These are phyloP conservation scores for Willisornis vidua DNA, from an alignment of 2,113 vertebrate genomes.

Conservation along the genomic window DNA sequence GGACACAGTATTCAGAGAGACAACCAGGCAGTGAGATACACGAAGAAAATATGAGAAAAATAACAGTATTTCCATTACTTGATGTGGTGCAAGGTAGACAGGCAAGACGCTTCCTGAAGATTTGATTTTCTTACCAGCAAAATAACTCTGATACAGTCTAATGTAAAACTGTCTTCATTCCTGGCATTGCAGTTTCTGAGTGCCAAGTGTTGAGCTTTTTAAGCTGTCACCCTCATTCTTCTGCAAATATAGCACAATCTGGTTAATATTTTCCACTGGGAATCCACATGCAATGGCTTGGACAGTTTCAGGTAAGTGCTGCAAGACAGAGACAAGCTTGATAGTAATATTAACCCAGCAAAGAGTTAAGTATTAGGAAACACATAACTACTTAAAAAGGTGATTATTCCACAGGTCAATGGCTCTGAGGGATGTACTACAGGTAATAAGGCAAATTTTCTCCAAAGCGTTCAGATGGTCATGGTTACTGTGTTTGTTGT, in stretches of 20 bases:
- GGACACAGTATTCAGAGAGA: background rate
- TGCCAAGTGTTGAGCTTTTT: background rate
- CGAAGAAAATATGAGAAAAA: background rate
- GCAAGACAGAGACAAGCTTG: background rate
- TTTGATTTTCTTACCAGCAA: background rate
- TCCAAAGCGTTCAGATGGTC: background rate
- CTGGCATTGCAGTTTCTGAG: background rate
- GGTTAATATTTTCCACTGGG: conserved; percentile 40
- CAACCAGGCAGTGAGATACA: background rate
- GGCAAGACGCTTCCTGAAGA: background rate
- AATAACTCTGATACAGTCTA: background rate
- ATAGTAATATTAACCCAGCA: background rate
- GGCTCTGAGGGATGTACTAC: background rate
- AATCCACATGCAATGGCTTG: background rate
- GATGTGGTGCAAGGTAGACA: background rate
- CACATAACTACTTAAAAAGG: background rate
- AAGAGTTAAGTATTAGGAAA: background rate
- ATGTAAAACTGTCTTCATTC: background rate
- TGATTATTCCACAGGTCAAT: background rate
- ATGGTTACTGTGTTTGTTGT: background rate
- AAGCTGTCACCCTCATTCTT: background rate
- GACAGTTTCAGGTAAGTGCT: background rate
- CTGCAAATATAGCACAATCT: conserved; percentile 13
- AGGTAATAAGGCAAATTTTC: background rate
- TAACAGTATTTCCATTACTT: accelerated